Evolutionary conservation across 2,113 vertebrate species (phyloP), one percentile per base, ranked within the genome.

Genomic region (Malurus cyaneus): DNA sequence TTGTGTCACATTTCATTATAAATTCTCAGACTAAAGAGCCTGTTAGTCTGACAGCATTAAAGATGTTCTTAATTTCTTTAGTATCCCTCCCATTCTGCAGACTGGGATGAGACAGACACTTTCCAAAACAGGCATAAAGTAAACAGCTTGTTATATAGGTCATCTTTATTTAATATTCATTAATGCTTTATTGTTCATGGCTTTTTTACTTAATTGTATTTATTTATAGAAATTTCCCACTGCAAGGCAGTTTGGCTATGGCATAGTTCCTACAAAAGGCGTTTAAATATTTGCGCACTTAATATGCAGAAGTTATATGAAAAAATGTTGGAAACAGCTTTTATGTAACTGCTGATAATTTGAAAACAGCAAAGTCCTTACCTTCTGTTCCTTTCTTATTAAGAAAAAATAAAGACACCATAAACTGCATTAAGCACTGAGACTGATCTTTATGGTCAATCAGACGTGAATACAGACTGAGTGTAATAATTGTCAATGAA

Each of bases 131-230:
- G 16, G 9, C 17, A 6, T 49, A 80, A 87, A 81, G 16, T 85
- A 89, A 95, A 90, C 34, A 73, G 39, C 41, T 93, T 91, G 28
- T 64, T 83, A 80, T 89, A 71, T 86, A 88, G 50, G 50, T 77
- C 66, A 93, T 67, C 52, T 66, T 88, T 77, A 65, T 77, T 92
- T 86, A 77, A 66, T 70, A 88, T 53, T 86, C 16, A 64, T 66
- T 90, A 77, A 73, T 80, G 21, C 21, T 71, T 71, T 67, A 74
- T 78, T 88, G 65, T 94, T 88, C 67, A 54, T 62, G 32, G 39
- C 3, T 80, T 88, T 88, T 59, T 52, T 60, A 71, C 62, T 62
- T 88, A 53, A 78, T 91, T 23, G 4, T 36, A 80, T 70, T 73
- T 92, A 67, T 93, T 94, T 86, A 57, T 67, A 86, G 65, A 91